Percentiles rank a stretch among this genome's conserved stretches.
These are phyloP conservation scores for Dromas ardeola DNA, from an alignment of 2,113 vertebrate species.

Conservation along the genomic window DNA sequence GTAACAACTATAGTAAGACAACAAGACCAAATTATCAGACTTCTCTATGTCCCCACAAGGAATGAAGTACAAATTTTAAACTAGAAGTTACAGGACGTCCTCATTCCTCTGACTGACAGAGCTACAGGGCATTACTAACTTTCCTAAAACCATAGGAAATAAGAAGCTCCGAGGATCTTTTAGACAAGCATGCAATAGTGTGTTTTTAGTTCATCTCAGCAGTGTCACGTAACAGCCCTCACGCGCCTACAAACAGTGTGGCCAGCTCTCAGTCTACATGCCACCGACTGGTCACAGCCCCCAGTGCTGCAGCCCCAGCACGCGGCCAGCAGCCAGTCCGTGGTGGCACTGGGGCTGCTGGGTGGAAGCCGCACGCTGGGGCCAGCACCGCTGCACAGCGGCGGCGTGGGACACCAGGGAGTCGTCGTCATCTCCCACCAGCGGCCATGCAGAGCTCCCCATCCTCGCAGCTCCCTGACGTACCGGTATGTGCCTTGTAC, in stretches of 20 bases:
- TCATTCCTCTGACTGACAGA: neutral
- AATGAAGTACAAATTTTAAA: neutral
- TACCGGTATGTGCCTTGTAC: neutral
- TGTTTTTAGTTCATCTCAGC: neutral
- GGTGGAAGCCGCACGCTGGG: neutral
- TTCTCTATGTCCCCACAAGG: neutral
- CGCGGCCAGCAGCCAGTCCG: accelerated
- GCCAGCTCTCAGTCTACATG: accelerated
- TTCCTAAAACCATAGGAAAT: neutral
- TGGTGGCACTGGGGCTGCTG: neutral
- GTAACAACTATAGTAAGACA: neutral
- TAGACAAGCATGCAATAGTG: neutral
- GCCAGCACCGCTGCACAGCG: neutral
- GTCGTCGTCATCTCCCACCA: neutral
- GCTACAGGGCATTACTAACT: neutral
- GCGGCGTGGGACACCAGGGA: neutral
- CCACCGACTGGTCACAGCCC: accelerated
- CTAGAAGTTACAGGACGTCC: accelerated
- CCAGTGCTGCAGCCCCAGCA: neutral
- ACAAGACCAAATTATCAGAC: neutral
- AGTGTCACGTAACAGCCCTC: accelerated
- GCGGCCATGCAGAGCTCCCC: accelerated
- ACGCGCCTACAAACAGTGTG: accelerated
- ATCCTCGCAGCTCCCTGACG: accelerated
- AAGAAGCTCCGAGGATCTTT: accelerated